Conservation (phyloP, 2,113 vertebrate species). For the Oxygymnocypris stewartii region DNA sequence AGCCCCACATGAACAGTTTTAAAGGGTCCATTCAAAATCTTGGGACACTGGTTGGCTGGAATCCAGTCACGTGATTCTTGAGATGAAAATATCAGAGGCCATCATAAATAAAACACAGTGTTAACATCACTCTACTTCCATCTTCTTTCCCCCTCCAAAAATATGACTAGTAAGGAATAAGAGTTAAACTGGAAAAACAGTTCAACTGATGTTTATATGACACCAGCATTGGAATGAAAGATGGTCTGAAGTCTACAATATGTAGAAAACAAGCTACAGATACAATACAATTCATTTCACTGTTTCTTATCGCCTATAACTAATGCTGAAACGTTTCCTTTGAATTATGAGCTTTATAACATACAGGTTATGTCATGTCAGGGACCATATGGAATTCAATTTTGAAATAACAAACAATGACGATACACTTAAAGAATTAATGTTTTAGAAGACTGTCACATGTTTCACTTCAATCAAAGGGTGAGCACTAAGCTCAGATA, state of each 20-base stretch:
- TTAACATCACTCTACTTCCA: neutral
- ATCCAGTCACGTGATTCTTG: constrained; percentile 4
- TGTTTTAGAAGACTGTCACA: constrained; percentile 7
- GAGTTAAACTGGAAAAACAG: neutral
- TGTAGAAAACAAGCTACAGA: neutral
- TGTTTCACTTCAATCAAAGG: neutral
- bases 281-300: neutral
- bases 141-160: neutral
- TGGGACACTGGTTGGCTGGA: constrained; percentile 15
- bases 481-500: constrained; percentile 28
- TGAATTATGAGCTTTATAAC: neutral
- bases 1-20: constrained; percentile 1
- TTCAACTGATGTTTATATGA: neutral
- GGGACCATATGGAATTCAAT: neutral
- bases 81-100: constrained; percentile 34
- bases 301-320: neutral
- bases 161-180: neutral
- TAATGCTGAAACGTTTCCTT: neutral
- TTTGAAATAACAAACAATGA: neutral
- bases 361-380: constrained; percentile 1
- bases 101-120: neutral
- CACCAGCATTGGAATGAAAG: neutral
- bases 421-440: neutral
- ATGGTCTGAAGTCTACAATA: neutral
- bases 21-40: constrained; percentile 1